phyloP scores from a whole-genome alignment of 2,113 vertebrate genomes.

The Spea multiplicata region DNA sequence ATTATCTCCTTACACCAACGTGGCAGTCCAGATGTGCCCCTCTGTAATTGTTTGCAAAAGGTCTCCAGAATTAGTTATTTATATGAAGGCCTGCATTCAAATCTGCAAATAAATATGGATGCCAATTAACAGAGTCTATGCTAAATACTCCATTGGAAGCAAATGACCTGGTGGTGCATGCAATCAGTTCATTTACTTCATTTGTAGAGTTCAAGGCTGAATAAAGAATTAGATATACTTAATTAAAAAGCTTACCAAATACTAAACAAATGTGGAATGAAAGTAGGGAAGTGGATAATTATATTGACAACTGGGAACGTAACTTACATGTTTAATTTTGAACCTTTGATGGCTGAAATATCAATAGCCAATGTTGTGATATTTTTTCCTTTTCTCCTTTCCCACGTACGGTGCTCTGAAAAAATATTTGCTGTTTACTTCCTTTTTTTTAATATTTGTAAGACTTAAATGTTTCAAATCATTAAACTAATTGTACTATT shows the following conservation, averaged over 20 bases:
- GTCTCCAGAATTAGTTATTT: constrained; percentile 34
- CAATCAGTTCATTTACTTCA: constrained; percentile 40
- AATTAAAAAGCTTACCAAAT: constrained; percentile 43
- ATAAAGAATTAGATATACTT: constrained; percentile 37
- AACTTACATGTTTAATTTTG: too few species aligned
- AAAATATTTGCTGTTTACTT: too few species aligned
- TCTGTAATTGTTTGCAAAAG: constrained; percentile 37
- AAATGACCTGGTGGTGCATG: constrained; percentile 36
- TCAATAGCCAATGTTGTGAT: neutral
- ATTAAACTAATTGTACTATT: too few species aligned
- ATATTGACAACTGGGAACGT: neutral
- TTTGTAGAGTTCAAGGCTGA: constrained; percentile 36
- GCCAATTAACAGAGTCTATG: constrained; percentile 43
- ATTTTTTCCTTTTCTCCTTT: too few species aligned
- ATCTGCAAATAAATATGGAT: constrained; percentile 35
- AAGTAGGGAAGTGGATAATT: neutral
- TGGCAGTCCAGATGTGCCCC: too few species aligned
- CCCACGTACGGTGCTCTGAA: too few species aligned
- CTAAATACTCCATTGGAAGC: constrained; percentile 25
- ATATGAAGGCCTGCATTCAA: constrained; percentile 28
- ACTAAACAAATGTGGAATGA: constrained; percentile 6
- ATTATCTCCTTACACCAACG: too few species aligned
- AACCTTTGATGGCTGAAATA: neutral
- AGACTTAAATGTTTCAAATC: too few species aligned
- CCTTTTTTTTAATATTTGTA: too few species aligned